Conservation (phyloP, 2,113 vertebrate species). For the Hydrochoerus hydrochaeris region DNA sequence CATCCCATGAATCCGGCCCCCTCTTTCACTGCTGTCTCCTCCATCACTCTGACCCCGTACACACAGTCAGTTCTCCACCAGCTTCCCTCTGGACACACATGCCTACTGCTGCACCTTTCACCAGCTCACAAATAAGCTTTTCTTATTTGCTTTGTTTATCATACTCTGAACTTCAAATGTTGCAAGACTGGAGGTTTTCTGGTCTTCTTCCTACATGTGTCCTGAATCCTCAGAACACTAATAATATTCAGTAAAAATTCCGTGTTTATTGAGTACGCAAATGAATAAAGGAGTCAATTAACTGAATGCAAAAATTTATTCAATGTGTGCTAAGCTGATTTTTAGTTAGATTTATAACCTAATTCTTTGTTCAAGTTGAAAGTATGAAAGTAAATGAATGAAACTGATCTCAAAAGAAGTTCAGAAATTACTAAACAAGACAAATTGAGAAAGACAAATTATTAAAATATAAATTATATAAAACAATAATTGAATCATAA, state of each 20-base stretch:
- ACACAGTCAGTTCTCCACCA: neutral
- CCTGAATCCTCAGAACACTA: neutral
- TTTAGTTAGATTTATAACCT: neutral
- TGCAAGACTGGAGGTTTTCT: neutral
- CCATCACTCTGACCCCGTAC: neutral
- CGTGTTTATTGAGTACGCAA: neutral
- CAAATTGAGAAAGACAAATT: neutral
- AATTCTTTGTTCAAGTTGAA: neutral
- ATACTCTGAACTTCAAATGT: neutral
- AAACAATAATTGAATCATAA: neutral
- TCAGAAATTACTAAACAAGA: constrained; percentile 4
- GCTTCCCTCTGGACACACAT: neutral
- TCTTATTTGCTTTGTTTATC: neutral
- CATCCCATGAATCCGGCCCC: neutral
- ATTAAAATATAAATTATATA: neutral
- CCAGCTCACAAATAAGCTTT: neutral
- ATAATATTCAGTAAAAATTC: neutral
- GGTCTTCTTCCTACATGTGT: neutral
- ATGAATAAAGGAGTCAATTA: neutral
- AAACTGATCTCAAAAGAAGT: neutral
- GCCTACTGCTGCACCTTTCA: too few species aligned
- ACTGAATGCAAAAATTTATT: neutral
- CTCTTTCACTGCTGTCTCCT: neutral
- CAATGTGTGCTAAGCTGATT: neutral
- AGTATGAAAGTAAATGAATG: neutral